Conservation (phyloP, 2,797 vertebrate species). For the Malacoctenus gilli region DNA sequence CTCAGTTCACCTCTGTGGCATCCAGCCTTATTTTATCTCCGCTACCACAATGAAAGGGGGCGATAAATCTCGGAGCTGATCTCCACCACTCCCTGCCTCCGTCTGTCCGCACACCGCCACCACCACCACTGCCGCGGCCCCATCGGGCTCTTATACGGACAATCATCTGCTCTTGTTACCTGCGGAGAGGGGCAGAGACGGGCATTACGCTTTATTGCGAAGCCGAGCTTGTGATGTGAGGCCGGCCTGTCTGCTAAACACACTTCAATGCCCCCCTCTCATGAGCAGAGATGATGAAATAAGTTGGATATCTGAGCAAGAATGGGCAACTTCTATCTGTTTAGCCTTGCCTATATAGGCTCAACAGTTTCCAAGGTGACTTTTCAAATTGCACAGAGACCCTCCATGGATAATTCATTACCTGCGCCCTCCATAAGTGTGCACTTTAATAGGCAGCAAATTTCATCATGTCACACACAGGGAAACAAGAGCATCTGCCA, state of each 20-base stretch:
- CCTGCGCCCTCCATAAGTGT: slow-evolving; percentile 67
- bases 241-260: slow-evolving; percentile 75
- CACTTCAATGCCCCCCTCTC: slow-evolving; percentile 73
- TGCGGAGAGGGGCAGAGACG: slow-evolving; percentile 74
- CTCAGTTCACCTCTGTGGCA: slow-evolving; percentile 63
- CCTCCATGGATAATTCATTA: slow-evolving; percentile 78
- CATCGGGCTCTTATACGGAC: slow-evolving; percentile 57
- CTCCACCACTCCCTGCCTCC: slow-evolving; percentile 64
- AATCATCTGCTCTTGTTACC: slow-evolving; percentile 82
- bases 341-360: slow-evolving; percentile 64
- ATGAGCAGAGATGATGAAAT: slow-evolving; percentile 80
- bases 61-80: slow-evolving; percentile 75
- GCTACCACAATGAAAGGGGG: slow-evolving; percentile 64
- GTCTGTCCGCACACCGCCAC: slow-evolving; percentile 50
- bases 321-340: slow-evolving; percentile 74
- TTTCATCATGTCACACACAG: slow-evolving; percentile 70
- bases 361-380: slow-evolving; percentile 82
- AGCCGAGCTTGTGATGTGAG: slow-evolving; percentile 69
- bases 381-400: slow-evolving; percentile 74
- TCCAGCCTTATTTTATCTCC: slow-evolving; percentile 64
- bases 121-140: too few species aligned
- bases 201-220: slow-evolving; percentile 77
- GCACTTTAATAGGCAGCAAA: slow-evolving; percentile 70
- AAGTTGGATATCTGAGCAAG: slow-evolving; percentile 79
- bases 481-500: slow-evolving; percentile 65